Percentiles rank a stretch among this genome's conserved stretches.
Evolutionary conservation across 2,888 invertebrate species (phyloP).

Genomic region (Seladonia tumulorum): DNA sequence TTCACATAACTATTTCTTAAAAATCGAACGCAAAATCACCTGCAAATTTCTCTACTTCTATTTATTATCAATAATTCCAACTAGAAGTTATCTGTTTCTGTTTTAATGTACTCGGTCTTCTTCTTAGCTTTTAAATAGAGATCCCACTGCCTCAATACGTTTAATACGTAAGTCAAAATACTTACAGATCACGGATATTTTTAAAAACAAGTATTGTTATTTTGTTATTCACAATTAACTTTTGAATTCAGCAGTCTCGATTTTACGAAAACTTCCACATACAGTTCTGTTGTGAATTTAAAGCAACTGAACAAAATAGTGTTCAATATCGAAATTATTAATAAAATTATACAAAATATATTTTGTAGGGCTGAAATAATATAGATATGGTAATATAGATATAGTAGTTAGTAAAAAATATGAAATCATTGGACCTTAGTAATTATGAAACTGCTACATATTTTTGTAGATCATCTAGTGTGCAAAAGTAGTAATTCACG

Average conservation of each 20-base stretch:
- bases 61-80: neutral
- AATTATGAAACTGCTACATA: neutral
- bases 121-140: neutral
- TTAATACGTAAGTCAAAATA: neutral
- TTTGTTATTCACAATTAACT: neutral
- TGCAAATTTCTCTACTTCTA: neutral
- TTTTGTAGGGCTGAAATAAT: neutral
- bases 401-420: neutral
- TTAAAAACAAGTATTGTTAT: neutral
- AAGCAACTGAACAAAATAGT: neutral
- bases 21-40: neutral
- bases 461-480: constrained; percentile 14
- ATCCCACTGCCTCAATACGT: neutral
- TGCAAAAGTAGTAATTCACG: neutral
- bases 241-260: neutral
- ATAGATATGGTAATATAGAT: neutral
- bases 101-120: neutral
- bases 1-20: neutral
- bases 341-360: constrained; percentile 9
- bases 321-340: constrained; percentile 7
- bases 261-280: neutral
- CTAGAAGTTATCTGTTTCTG: neutral
- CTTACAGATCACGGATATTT: neutral
- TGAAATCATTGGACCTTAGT: neutral
- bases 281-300: neutral